A percentile compares a stretch with the other conserved stretches of the same genome.
These are phyloP conservation scores for Acrobasis suavella DNA, from an alignment of 2,888 invertebrate species.

Conservation along the genomic window DNA sequence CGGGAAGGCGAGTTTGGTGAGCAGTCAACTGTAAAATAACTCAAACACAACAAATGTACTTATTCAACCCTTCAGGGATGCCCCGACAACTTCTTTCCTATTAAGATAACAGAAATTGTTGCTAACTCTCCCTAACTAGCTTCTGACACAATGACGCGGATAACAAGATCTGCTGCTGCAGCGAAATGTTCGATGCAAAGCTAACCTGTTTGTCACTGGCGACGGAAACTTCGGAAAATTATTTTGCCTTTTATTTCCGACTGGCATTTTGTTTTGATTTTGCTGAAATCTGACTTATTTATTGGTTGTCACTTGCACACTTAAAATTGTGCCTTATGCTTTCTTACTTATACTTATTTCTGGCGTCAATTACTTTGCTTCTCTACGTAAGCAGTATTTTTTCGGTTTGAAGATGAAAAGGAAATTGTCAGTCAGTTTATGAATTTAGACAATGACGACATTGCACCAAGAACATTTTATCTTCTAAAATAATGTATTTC, in stretches of 20 bases:
- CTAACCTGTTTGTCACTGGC: slow-evolving; percentile 26
- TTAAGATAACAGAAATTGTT: slow-evolving; percentile 46
- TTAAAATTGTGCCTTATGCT: too few species aligned
- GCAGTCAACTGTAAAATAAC: slow-evolving; percentile 63
- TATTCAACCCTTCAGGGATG: slow-evolving; percentile 37
- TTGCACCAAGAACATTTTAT: too few species aligned
- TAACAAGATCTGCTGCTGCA: slow-evolving; percentile 26
- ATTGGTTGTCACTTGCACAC: too few species aligned
- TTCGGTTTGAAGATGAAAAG: too few species aligned
- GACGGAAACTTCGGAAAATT: slow-evolving; percentile 25
- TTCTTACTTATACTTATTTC: too few species aligned
- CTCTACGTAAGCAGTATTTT: too few species aligned
- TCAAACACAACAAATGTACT: slow-evolving; percentile 52
- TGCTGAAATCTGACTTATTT: neutral
- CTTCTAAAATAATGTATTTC: neutral
- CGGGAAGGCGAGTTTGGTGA: slow-evolving; percentile 41
- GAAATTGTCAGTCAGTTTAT: too few species aligned
- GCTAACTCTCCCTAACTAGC: slow-evolving; percentile 48
- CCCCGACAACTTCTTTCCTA: slow-evolving; percentile 40
- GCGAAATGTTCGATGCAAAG: slow-evolving; percentile 22
- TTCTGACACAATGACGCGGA: slow-evolving; percentile 33
- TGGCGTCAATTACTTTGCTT: too few species aligned
- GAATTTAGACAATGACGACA: too few species aligned
- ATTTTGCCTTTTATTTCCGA: slow-evolving; percentile 13
- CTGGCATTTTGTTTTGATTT: slow-evolving; percentile 1